Evolutionary conservation across 2,888 invertebrate species (phyloP).

Genomic region (Dicroscelio sp.): DNA sequence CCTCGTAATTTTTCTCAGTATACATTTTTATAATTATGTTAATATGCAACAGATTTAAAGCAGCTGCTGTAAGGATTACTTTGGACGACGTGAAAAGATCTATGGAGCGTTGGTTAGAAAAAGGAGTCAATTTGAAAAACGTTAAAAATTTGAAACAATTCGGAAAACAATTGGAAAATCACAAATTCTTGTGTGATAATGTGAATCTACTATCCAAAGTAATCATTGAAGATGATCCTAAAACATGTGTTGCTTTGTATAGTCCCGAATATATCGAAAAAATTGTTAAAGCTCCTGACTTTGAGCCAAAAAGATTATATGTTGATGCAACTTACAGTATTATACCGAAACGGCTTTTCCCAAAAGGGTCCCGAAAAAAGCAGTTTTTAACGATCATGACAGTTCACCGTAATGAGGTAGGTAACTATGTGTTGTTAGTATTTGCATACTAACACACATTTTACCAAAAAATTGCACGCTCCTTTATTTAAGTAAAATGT

Average conservation of each 20-base stretch:
- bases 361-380: background rate
- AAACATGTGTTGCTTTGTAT: background rate
- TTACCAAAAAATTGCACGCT: no score
- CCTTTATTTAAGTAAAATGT: no score
- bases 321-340: slow-evolving; percentile 1
- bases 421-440: no score
- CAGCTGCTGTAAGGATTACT: background rate
- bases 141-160: background rate
- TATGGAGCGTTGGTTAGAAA: background rate
- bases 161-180: background rate
- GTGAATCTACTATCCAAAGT: background rate
- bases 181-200: background rate
- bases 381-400: background rate
- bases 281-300: background rate
- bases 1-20: no score
- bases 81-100: background rate
- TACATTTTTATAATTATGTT: no score
- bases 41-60: no score
- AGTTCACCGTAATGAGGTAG: slow-evolving; percentile 14
- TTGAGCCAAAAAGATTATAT: background rate
- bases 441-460: no score
- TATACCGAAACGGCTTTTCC: background rate
- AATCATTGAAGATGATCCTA: background rate
- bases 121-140: background rate
- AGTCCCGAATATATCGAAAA: background rate